Conservation (phyloP, 2,797 vertebrate genomes). For the Huso huso region DNA sequence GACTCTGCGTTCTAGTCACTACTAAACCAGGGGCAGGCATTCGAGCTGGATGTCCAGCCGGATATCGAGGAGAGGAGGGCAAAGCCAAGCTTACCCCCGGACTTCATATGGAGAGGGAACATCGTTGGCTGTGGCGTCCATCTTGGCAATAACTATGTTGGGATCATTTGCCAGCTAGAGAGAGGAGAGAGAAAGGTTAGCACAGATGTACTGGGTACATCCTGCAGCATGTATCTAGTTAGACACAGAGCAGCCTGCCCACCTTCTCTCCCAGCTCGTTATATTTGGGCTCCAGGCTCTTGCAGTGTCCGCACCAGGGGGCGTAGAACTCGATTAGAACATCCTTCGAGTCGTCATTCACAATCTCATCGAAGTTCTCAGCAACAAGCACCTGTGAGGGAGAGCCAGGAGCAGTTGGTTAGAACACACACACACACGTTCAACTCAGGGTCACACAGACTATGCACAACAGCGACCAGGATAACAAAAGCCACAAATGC, state of each 20-base stretch:
- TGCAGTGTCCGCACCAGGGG: constrained; percentile 97
- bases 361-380: constrained; percentile 74
- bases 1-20: no score
- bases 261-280: constrained; percentile 94
- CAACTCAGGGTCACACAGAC: neutral
- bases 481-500: no score
- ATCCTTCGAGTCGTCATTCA: constrained; percentile 88
- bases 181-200: neutral
- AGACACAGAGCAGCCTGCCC: constrained; percentile 21
- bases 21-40: no score
- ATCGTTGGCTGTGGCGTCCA: constrained; percentile 97
- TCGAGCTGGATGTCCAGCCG: no score
- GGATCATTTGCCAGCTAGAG: constrained; percentile 73
- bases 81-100: constrained; percentile 71
- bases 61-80: no score
- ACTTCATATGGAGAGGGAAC: constrained; percentile 93
- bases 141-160: constrained; percentile 89
- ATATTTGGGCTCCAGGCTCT: constrained; percentile 94
- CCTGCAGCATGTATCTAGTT: no score
- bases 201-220: neutral
- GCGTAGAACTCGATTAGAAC: constrained; percentile 96
- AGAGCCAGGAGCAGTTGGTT: neutral
- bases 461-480: no score
- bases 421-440: neutral
- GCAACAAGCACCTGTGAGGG: constrained; percentile 62